Evolutionary conservation across 2,888 invertebrate genomes (phyloP), one percentile per base, ranked within the genome.

Genomic region (Hirtodrosophila histrioides): DNA sequence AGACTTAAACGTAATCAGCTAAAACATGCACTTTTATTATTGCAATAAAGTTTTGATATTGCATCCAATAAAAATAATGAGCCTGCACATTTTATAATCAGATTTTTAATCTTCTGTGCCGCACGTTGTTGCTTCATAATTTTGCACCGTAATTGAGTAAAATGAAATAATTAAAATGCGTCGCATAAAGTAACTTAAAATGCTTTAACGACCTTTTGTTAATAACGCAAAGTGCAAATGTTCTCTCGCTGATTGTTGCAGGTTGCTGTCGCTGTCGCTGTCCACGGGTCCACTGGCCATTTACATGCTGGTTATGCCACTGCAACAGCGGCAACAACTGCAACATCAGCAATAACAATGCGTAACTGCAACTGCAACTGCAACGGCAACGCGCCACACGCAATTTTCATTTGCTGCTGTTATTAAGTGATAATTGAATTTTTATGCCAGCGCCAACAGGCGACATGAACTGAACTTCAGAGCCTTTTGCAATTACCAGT

Each of bases 371-470:
- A 51, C 55, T 40, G 46, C 58, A 48, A 45, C 48, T 51, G 50
- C 43, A 55, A 49, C 39, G 43, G 46, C 53, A 61, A 55, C 51
- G 51, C 64, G 36, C 61, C 58, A 54, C 73, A 66, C 67, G 83
- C 83, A 75, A 79, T 82, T 84, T 81, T 64, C 77, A 80, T 86
- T 82, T 75, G 64, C 73, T 63, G 46, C 56, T 71, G 72, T 83
- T 86, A 86, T 86, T 81, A 84, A 84, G 85, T 86, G 85, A 86
- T 85, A 85, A 85, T 85, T 85, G 88, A 88, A 85, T 86, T 85
- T 85, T 81, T 83, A 78, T 83, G 86, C 77, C 83, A 43, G 62
- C 71, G 68, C 74, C 60, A 72, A 73, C 54, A 55, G 57, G 51
- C 56, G 48, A 45, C 43, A 50, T 44, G 31, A 69, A 77, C 63